Conservation (phyloP, 2,113 vertebrate genomes). For the Corapipo altera region DNA sequence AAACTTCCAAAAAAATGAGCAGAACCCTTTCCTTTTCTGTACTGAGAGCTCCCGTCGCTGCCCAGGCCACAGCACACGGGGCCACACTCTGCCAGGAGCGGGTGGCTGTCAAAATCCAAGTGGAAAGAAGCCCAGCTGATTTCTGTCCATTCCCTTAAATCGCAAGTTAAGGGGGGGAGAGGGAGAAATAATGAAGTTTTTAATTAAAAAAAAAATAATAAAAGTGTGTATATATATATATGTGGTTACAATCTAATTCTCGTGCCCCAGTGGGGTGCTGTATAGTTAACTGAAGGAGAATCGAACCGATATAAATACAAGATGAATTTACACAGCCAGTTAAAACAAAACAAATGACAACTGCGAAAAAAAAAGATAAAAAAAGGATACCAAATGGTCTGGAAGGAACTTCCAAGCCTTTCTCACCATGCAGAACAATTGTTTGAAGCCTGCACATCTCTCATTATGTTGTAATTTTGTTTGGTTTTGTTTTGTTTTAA, state of each 20-base stretch:
- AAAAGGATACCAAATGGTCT: slow-evolving; percentile 38
- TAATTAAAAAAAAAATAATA: slow-evolving; percentile 67
- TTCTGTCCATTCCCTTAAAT: slow-evolving; percentile 54
- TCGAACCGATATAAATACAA: slow-evolving; percentile 48
- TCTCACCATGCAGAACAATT: slow-evolving; percentile 52
- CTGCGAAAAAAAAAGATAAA: neutral
- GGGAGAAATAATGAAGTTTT: slow-evolving; percentile 72
- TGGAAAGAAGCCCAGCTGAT: slow-evolving; percentile 11
- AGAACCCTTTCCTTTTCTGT: slow-evolving; percentile 14
- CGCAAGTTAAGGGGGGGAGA: slow-evolving; percentile 44
- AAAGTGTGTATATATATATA: slow-evolving; percentile 64
- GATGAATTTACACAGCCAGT: slow-evolving; percentile 52
- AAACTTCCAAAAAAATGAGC: neutral
- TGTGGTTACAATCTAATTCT: slow-evolving; percentile 74
- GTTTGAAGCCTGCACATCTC: slow-evolving; percentile 59
- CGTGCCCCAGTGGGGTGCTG: slow-evolving; percentile 77
- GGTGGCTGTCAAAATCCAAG: slow-evolving; percentile 17
- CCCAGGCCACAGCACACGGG: neutral
- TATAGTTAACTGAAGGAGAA: slow-evolving; percentile 72
- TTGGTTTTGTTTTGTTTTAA: slow-evolving; percentile 60
- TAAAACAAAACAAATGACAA: slow-evolving; percentile 44
- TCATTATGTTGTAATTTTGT: slow-evolving; percentile 51
- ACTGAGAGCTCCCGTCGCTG: neutral
- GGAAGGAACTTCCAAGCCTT: slow-evolving; percentile 46
- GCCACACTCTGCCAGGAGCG: neutral